Evolutionary conservation across 2,113 vertebrate species (phyloP).

Genomic region (Pedionomus torquatus): DNA sequence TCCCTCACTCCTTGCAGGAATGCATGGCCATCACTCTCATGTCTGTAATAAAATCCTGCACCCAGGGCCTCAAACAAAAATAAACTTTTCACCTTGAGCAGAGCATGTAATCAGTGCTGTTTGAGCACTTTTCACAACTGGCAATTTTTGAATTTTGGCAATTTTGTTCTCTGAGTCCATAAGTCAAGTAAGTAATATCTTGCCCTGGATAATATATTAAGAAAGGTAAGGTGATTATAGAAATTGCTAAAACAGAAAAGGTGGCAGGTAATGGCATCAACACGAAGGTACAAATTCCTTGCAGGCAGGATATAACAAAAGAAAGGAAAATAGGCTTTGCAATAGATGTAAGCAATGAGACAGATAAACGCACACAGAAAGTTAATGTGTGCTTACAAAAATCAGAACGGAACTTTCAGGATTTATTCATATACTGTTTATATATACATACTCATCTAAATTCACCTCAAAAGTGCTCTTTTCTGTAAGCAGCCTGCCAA

Average conservation of each 20-base stretch:
- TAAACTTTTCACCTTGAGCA: background rate
- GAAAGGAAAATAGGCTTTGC: background rate
- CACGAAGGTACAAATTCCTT: background rate
- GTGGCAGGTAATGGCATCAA: background rate
- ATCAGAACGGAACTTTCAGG: conserved; percentile 26
- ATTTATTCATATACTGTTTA: conserved; percentile 32
- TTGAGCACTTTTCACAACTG: background rate
- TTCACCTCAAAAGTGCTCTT: conserved; percentile 22
- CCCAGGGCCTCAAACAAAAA: background rate
- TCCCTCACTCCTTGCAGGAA: background rate
- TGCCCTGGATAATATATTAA: background rate
- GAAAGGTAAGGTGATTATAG: conserved; percentile 15
- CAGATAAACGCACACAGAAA: conserved; percentile 4
- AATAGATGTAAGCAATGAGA: background rate
- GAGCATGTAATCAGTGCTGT: background rate
- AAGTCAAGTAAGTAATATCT: background rate
- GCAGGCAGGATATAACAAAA: conserved; percentile 15
- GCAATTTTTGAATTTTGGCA: background rate
- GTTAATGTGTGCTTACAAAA: conserved; percentile 8
- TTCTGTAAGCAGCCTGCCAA: conserved; percentile 55
- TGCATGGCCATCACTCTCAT: background rate
- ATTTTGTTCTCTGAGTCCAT: background rate
- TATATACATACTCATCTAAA: conserved; percentile 48
- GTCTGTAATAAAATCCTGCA: background rate
- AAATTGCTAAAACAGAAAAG: conserved; percentile 43